Evolutionary conservation across 1,140 invertebrate species (phyloP), one percentile per base, ranked within the genome.

Genomic region (Trichonephila inaurata): DNA sequence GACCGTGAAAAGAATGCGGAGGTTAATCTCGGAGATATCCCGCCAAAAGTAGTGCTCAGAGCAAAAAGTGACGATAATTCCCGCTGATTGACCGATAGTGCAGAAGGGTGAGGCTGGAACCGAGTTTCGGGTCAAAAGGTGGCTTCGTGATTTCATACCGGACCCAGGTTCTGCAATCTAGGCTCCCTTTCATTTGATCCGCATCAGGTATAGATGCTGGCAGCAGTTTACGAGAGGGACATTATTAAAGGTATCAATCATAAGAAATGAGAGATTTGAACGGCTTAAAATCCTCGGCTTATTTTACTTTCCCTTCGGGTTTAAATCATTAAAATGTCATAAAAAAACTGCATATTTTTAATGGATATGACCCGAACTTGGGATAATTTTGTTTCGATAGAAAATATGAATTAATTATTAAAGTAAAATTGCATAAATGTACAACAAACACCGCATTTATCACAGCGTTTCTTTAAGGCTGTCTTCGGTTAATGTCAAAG

Each of bases 61-160:
- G 28, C 72, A 81, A 51, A 51, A 60, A 19, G 51, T 85, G 58
- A 85, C 83, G 83, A 24, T 85, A 60, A 85, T 85, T 58, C 83
- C 44, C 24, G 62, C 62, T 60, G 86, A 88, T 88, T 88, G 86
- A 64, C 86, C 86, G 86, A 88, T 88, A 64, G 62, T 88, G 58
- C 33, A 66, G 62, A 88, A 85, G 86, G 86, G 86, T 64, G 86
- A 88, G 86, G 86, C 86, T 66, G 24, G 60, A 88, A 69, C 86
- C 62, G 28, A 88, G 86, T 18, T 85, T 58, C 24, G 33, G 86
- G 86, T 88, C 86, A 88, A 66, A 88, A 64, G 86, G 82, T 85
- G 2, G 61, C 16, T 64, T 88, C 86, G 86, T 88, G 86, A 88
- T 88, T 88, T 61, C 28, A 44, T 66, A 88, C 86, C 62, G 86